Evolutionary conservation across 2,797 vertebrate genomes (phyloP).

Genomic region (Gymnothorax reevesii): DNA sequence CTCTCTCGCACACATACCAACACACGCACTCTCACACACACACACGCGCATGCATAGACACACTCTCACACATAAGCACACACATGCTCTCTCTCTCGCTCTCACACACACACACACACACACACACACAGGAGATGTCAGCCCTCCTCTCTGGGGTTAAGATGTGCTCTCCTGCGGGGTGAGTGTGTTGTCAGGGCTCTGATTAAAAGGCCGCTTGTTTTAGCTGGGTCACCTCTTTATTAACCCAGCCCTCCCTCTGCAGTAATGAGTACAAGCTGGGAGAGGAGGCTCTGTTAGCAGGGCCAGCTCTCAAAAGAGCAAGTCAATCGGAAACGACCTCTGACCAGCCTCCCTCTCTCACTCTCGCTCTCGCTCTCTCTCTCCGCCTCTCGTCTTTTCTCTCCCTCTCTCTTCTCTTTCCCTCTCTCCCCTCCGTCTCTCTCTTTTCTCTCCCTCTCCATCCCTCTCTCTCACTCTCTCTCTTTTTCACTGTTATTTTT

Average conservation of each 20-base stretch:
- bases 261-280: slow-evolving; percentile 80
- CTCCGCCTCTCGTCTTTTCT: slow-evolving; percentile 47
- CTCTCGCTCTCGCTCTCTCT: slow-evolving; percentile 36
- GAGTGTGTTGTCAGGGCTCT: slow-evolving; percentile 43
- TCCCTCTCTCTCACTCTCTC: neutral
- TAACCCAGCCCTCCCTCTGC: slow-evolving; percentile 71
- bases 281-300: slow-evolving; percentile 61
- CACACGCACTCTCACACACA: neutral
- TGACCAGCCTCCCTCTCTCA: slow-evolving; percentile 51
- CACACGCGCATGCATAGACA: neutral
- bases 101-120: no score
- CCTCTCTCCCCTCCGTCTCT: slow-evolving; percentile 43
- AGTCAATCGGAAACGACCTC: slow-evolving; percentile 77
- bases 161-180: slow-evolving; percentile 50
- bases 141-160: slow-evolving; percentile 42
- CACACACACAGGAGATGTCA: neutral
- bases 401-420: slow-evolving; percentile 49
- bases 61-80: neutral
- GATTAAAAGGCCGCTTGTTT: slow-evolving; percentile 71
- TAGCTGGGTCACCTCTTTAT: slow-evolving; percentile 76
- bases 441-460: slow-evolving; percentile 26
- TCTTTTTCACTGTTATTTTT: slow-evolving; percentile 48
- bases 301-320: slow-evolving; percentile 75
- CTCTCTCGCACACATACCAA: no score
- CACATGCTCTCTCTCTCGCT: no score